A percentile compares a stretch with the other conserved stretches of the same genome.
These are phyloP conservation scores for Thunnus albacares DNA, from an alignment of 2,797 vertebrate genomes.

Conservation along the genomic window DNA sequence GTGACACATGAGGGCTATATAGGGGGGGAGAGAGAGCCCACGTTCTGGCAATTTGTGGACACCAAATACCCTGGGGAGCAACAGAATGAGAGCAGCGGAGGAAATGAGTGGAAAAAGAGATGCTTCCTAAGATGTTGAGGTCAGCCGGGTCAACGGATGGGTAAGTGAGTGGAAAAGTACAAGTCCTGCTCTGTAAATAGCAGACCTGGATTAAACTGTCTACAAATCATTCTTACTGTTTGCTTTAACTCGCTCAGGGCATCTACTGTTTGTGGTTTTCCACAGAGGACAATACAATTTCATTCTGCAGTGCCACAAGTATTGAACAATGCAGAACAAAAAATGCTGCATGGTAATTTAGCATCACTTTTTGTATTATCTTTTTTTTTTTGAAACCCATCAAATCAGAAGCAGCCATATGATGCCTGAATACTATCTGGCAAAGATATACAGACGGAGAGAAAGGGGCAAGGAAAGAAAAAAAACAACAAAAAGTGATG, in stretches of 20 bases:
- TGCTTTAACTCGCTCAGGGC: slow-evolving; percentile 27
- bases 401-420: slow-evolving; percentile 7
- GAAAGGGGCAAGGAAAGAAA: neutral
- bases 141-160: slow-evolving; percentile 62
- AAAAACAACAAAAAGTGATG: neutral
- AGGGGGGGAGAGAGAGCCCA: slow-evolving; percentile 38
- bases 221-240: slow-evolving; percentile 50
- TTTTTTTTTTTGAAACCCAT: slow-evolving; percentile 16
- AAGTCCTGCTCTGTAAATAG: slow-evolving; percentile 44
- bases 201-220: slow-evolving; percentile 50
- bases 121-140: slow-evolving; percentile 46
- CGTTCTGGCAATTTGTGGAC: slow-evolving; percentile 59
- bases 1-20: slow-evolving; percentile 59
- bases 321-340: slow-evolving; percentile 16
- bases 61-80: slow-evolving; percentile 57
- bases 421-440: neutral
- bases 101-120: slow-evolving; percentile 71
- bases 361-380: slow-evolving; percentile 10
- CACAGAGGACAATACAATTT: slow-evolving; percentile 44
- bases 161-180: slow-evolving; percentile 70
- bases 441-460: neutral
- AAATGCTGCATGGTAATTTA: neutral
- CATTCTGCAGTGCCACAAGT: slow-evolving; percentile 37
- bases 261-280: slow-evolving; percentile 41
- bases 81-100: slow-evolving; percentile 44